A percentile compares a stretch with the other conserved stretches of the same genome.
These are phyloP conservation scores for Nycticryphes semicollaris DNA, from an alignment of 2,113 vertebrate genomes.

Conservation along the genomic window DNA sequence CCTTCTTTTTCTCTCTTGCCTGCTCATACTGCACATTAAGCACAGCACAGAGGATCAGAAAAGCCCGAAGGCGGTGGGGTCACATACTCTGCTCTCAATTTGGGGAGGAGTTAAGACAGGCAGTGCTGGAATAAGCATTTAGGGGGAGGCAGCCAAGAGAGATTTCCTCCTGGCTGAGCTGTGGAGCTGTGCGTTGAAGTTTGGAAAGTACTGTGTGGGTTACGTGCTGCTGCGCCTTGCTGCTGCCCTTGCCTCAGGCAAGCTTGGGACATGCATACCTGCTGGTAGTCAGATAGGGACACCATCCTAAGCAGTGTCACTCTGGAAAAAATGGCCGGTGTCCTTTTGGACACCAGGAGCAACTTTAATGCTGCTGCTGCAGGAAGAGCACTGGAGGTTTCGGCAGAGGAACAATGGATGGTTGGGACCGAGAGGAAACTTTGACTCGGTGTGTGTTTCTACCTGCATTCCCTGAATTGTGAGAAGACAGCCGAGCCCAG, in stretches of 20 bases:
- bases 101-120: neutral
- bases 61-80: neutral
- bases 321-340: neutral
- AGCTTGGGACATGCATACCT: neutral
- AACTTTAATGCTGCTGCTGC: neutral
- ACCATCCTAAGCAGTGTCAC: neutral
- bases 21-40: neutral
- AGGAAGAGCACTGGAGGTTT: neutral
- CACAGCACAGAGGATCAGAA: neutral
- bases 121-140: constrained; percentile 30
- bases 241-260: neutral
- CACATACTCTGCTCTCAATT: neutral
- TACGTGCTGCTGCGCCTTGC: neutral
- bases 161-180: constrained; percentile 7
- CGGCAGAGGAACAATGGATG: neutral
- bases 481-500: neutral
- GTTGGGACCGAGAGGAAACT: neutral
- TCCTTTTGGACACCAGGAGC: neutral
- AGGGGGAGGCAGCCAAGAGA: neutral
- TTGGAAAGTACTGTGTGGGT: neutral
- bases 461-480: neutral
- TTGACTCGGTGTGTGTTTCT: neutral
- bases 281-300: neutral
- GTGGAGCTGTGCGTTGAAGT: neutral
- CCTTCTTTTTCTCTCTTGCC: neutral